Percentiles rank a stretch among this genome's conserved stretches.
These are phyloP conservation scores for Climacteris rufus DNA, from an alignment of 2,113 vertebrate species.

Conservation along the genomic window DNA sequence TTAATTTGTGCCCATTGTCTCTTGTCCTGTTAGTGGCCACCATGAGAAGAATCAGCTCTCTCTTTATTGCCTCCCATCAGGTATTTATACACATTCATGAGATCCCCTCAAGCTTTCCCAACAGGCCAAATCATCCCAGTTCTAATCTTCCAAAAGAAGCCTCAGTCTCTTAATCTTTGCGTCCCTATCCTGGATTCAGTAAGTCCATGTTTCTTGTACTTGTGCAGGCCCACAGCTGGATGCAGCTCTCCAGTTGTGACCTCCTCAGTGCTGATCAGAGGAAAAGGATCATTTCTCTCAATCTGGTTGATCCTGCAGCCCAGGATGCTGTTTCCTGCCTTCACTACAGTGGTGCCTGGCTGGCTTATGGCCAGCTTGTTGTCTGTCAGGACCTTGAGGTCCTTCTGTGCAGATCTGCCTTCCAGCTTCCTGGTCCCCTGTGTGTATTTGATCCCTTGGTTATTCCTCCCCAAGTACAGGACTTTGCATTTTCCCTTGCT, in stretches of 20 bases:
- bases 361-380: background rate
- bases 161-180: background rate
- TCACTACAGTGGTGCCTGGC: background rate
- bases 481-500: background rate
- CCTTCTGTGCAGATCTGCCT: background rate
- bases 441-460: background rate
- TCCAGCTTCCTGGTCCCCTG: background rate
- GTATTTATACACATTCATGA: background rate
- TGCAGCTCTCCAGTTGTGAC: background rate
- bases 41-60: background rate
- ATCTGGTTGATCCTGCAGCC: background rate
- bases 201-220: background rate
- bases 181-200: background rate
- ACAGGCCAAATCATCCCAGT: background rate
- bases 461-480: background rate
- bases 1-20: background rate
- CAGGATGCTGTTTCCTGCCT: too few species aligned
- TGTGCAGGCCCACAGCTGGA: background rate
- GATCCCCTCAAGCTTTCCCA: background rate
- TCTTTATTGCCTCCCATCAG: background rate
- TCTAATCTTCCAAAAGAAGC: background rate
- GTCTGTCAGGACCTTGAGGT: background rate
- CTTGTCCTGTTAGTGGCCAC: background rate
- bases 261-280: background rate
- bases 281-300: background rate